Evolutionary conservation across 2,113 vertebrate genomes (phyloP), one percentile per base, ranked within the genome.

Genomic region (Sialia sialis): DNA sequence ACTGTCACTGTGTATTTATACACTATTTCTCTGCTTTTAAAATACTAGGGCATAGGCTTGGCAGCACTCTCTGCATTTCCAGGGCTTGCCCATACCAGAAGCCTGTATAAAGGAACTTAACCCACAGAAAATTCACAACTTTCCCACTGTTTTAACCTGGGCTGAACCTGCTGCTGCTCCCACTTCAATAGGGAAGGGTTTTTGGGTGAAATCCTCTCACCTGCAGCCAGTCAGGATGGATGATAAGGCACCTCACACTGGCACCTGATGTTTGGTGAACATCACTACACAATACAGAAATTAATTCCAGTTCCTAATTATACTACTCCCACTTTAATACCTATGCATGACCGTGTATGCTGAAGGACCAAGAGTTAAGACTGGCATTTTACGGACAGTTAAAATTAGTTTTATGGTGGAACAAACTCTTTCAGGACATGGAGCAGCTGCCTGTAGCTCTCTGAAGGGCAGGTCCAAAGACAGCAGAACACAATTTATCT

Each of bases 301-400:
- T 36, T 41, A 41, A 77, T 25, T 74, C 10, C 48, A 64, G 17
- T n/a, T 75, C 52, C 43, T 4, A 58, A 27, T 15, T 68, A 83
- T 1, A 0, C 13, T 27, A 22, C 4, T 66, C 16, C 11, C 9
- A 30, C 34, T 62, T 81, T 70, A 74, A 49, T 4, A 77, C 32
- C 11, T 43, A 18, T 38, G 32, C 22, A 26, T 6, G 5, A 55
- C 32, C 1, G 0, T 5, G 0, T 20, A 14, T 7, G 54, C 38
- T 70, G 26, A 74, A 62, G 25, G 17, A 38, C 8, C 12, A 41
- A 68, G 16, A 66, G 27, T 29, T 86, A 58, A 56, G 4, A 36
- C 25, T 16, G 62, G 4, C 16, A 38, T 62, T 68, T 77, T 39
- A 48, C 29, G 73, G 84, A 38, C 29, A 69, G 52, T 21, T 36